These are phyloP conservation scores for Rhagium mordax DNA, from an alignment of 2,888 invertebrate species.

Conservation along the genomic window DNA sequence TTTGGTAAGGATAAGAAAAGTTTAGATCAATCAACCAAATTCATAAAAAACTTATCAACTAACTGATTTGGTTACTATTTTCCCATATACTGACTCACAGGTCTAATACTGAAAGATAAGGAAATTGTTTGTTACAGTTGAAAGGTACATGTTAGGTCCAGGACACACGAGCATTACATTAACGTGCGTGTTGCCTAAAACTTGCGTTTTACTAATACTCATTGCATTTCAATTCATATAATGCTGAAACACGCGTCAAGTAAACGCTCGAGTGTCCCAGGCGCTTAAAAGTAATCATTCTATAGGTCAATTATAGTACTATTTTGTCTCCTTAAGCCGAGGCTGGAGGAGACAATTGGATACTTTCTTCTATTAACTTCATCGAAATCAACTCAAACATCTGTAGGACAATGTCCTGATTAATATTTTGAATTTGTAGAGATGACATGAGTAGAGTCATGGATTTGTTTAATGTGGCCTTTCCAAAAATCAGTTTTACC, in stretches of 20 bases:
- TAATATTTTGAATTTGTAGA: slow-evolving; percentile 69
- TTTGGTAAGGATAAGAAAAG: too few relatives aligned
- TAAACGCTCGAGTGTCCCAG: too few relatives aligned
- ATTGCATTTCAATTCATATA: too few relatives aligned
- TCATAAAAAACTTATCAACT: too few relatives aligned
- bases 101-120: background rate
- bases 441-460: slow-evolving; percentile 68
- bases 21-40: too few relatives aligned
- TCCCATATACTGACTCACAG: background rate
- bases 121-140: background rate
- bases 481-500: slow-evolving; percentile 66
- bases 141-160: background rate
- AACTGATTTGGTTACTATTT: background rate
- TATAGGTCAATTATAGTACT: too few relatives aligned
- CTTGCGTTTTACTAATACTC: too few relatives aligned
- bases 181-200: too few relatives aligned
- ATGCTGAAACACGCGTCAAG: too few relatives aligned
- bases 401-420: slow-evolving; percentile 71
- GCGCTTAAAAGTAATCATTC: too few relatives aligned
- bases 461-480: slow-evolving; percentile 63
- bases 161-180: too few relatives aligned
- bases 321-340: too few relatives aligned
- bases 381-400: slow-evolving; percentile 68
- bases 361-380: slow-evolving; percentile 60
- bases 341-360: slow-evolving; percentile 55